Percentiles rank a stretch among this genome's conserved stretches.
Evolutionary conservation across 53 echinoderm and acorn worm genomes (phyloP).

Genomic region (Pentamera pediparva): DNA sequence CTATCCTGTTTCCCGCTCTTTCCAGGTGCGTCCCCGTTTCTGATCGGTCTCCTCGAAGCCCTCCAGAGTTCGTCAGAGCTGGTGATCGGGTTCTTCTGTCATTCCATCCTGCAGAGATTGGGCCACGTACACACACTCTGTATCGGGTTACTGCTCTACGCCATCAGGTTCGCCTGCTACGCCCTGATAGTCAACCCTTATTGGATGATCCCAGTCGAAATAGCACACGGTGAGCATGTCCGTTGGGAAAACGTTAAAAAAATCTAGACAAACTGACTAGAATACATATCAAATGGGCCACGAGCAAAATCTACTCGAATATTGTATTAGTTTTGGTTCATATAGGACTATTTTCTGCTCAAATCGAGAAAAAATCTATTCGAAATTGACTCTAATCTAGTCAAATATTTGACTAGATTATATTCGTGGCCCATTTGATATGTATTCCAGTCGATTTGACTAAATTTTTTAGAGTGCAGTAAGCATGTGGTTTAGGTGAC

Average conservation of each 20-base stretch:
- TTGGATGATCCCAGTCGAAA: conserved; percentile 59
- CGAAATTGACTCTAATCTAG: too few species aligned
- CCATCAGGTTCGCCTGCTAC: conserved; percentile 61
- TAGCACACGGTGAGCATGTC: conserved; percentile 63
- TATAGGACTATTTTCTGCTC: too few species aligned
- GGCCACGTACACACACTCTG: conserved; percentile 54
- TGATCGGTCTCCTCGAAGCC: conserved; percentile 56
- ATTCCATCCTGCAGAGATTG: conserved; percentile 38
- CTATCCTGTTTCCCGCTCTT: not conserved
- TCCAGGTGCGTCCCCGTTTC: conserved; percentile 61
- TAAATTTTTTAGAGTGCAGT: too few species aligned
- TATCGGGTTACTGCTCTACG: conserved; percentile 58
- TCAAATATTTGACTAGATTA: too few species aligned
- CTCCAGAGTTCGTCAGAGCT: conserved; percentile 57
- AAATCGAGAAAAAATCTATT: too few species aligned
- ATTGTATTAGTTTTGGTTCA: too few species aligned
- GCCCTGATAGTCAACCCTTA: conserved; percentile 47
- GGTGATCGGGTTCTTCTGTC: conserved; percentile 41
- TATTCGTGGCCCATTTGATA: too few species aligned
- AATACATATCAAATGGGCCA: too few species aligned
- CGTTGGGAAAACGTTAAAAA: not conserved
- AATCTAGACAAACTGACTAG: not conserved
- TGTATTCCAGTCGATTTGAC: too few species aligned
- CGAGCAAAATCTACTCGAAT: too few species aligned
- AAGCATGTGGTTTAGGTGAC: too few species aligned